Conservation (phyloP, 2,888 invertebrate genomes). For the Drosophila dives region DNA sequence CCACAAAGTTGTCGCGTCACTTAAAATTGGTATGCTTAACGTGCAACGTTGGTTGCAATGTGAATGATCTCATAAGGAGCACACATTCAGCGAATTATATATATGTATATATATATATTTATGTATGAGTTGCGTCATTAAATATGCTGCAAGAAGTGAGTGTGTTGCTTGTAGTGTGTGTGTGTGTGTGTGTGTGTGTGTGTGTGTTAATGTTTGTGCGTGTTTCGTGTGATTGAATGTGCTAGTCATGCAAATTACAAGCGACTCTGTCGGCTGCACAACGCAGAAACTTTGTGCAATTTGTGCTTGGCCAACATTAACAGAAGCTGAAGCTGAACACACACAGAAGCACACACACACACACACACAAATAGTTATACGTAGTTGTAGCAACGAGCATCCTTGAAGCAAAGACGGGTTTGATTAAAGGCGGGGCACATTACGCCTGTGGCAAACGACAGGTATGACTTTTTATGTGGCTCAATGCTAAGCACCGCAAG, state of each 20-base stretch:
- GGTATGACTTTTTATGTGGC: conserved; percentile 46
- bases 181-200: neutral
- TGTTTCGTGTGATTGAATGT: conserved; percentile 11
- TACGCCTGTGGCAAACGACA: conserved; percentile 33
- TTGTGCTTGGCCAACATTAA: conserved; percentile 26
- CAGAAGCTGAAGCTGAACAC: conserved; percentile 16
- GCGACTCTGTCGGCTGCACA: conserved; percentile 36
- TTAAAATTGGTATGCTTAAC: neutral
- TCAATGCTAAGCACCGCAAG: conserved; percentile 27
- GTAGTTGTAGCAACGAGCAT: conserved; percentile 12
- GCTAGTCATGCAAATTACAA: conserved; percentile 41
- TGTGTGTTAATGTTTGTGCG: neutral
- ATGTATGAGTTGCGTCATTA: conserved; percentile 1
- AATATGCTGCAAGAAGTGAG: conserved; percentile 17
- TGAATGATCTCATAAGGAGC: neutral
- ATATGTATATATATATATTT: neutral
- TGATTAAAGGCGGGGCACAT: conserved; percentile 48
- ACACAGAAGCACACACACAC: neutral
- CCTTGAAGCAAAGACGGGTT: conserved; percentile 44
- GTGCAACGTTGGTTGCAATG: neutral
- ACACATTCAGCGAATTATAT: conserved; percentile 2
- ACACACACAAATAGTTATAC: neutral
- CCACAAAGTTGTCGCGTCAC: neutral
- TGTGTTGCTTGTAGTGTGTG: neutral
- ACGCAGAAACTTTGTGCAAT: conserved; percentile 45